These are phyloP conservation scores for Numida meleagris DNA, from an alignment of 2,113 vertebrate genomes.

Conservation along the genomic window DNA sequence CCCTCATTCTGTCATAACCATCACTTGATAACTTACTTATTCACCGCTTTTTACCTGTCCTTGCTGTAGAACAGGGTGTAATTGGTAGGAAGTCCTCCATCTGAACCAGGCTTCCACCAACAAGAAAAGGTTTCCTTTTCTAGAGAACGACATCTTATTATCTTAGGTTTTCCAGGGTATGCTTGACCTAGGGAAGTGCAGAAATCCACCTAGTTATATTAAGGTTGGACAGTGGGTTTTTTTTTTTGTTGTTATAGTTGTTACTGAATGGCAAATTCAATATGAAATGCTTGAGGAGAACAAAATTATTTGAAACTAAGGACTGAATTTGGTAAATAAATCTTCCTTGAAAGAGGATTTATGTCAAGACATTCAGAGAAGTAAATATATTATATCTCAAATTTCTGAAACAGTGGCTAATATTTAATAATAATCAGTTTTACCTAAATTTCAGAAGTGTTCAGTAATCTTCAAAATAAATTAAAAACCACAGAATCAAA, in stretches of 20 bases:
- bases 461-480: background rate
- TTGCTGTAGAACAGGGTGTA: slow-evolving; percentile 87
- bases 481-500: background rate
- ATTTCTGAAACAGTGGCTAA: background rate
- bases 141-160: slow-evolving; percentile 85
- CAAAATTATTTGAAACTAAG: background rate
- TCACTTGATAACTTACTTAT: background rate
- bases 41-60: slow-evolving; percentile 81
- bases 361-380: background rate
- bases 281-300: background rate
- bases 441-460: background rate
- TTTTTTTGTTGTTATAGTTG: background rate
- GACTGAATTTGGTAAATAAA: background rate
- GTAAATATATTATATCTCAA: background rate
- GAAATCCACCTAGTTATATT: background rate
- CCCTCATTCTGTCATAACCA: background rate
- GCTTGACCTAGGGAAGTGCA: slow-evolving; percentile 77
- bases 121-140: slow-evolving; percentile 96
- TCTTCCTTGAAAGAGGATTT: background rate
- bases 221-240: background rate
- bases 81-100: slow-evolving; percentile 86
- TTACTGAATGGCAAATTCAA: background rate
- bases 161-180: slow-evolving; percentile 85
- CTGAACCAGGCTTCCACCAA: slow-evolving; percentile 89
- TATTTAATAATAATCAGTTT: no score